Evolutionary conservation across 2,888 invertebrate species (phyloP), one percentile per base, ranked within the genome.

Genomic region (Caenorhabditis panamensis): DNA sequence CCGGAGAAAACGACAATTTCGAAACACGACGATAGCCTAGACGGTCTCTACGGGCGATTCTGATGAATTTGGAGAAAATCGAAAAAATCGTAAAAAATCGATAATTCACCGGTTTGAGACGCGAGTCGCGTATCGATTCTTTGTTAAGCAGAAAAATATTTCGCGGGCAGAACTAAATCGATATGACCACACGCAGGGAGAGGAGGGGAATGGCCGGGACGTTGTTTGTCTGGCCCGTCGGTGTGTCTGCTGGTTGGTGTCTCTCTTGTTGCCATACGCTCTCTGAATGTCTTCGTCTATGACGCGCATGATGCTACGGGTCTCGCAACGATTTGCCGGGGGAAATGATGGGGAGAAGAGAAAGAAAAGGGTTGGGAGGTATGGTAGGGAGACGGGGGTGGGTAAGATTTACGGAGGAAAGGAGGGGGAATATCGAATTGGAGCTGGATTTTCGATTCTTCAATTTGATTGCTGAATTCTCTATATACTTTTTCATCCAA

Each of bases 171-270:
- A 6, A 9, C 9, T 16, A 9, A 51, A 77, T 77, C 77, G 63
- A 77, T 77, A 77, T 51, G 64, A 53, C 61, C 56, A 63, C 58
- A 63, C 49, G 44, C 22, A 61, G 59, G 26, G 58, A n/a, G n/a
- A n/a, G 18, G 18, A 24, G 24, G 53, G 47, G 77, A 61, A 47
- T 61, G 76, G 76, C 67, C 67, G 67, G 62, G 76, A n/a, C 76
- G 76, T 76, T 68, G 73, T 76, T 68, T 76, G 76, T 75, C 51
- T 67, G 67, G 31, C 37, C 62, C 44, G 61, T 51, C 18, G 51
- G 62, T 53, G 41, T 69, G 59, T 36, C 69, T 61, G 22, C 51
- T 58, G 18, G 36, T 64, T 66, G 59, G 59, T 5, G 59, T 5
- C 24, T 28, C 54, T 62, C 36, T n/a, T 3, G 13, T 1, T 9